Evolutionary conservation across 2,113 vertebrate genomes (phyloP).

Genomic region (Saguinus midas): DNA sequence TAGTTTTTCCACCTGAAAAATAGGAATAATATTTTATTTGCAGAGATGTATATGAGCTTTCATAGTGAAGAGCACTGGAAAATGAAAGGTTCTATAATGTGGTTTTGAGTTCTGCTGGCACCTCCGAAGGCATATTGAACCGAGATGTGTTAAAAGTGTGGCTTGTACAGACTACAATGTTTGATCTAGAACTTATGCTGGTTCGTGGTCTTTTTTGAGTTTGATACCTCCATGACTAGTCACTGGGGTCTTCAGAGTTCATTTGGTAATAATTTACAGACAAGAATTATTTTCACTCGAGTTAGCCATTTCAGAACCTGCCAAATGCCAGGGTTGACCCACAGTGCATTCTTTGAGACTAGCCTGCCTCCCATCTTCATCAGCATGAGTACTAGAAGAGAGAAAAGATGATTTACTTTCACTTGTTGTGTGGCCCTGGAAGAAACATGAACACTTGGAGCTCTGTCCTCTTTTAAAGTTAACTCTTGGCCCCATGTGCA

Average conservation of each 20-base stretch:
- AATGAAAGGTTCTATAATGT: not conserved
- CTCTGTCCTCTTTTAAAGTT: not conserved
- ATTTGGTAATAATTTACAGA: too few species aligned
- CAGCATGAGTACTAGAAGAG: not conserved
- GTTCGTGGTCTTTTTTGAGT: not conserved
- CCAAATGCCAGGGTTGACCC: not conserved
- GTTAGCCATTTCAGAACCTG: not conserved
- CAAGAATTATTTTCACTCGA: not conserved
- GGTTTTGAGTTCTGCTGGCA: not conserved
- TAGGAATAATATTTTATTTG: not conserved
- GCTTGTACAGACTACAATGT: too few species aligned
- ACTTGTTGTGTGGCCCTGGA: not conserved
- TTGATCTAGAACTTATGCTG: not conserved
- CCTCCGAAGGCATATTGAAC: not conserved
- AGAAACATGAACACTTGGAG: not conserved
- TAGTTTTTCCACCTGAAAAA: not conserved
- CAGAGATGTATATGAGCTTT: not conserved
- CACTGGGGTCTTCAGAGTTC: not conserved
- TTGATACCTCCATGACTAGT: not conserved
- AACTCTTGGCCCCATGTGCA: not conserved
- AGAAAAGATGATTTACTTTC: not conserved
- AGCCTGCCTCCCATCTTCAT: not conserved
- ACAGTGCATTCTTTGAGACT: rapidly evolving
- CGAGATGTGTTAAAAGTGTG: not conserved
- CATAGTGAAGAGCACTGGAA: too few species aligned